Evolutionary conservation across 2,113 vertebrate genomes (phyloP).

Genomic region (Charadrius vociferus): DNA sequence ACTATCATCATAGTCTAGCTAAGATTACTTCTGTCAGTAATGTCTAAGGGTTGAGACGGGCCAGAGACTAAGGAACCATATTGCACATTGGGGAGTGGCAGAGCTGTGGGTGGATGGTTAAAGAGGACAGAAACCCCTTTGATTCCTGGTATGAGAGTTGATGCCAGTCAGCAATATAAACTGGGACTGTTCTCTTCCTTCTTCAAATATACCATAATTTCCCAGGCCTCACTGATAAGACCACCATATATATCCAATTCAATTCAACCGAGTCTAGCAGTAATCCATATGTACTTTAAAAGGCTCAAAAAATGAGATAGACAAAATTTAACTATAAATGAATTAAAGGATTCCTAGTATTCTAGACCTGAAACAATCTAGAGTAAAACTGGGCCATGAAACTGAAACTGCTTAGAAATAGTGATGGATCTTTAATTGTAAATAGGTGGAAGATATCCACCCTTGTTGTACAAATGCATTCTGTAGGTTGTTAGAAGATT

Average conservation of each 20-base stretch:
- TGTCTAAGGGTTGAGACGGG: background rate
- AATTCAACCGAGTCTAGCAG: background rate
- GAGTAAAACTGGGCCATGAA: background rate
- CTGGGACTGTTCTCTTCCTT: background rate
- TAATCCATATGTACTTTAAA: background rate
- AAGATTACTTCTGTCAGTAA: too few species aligned
- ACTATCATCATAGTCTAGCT: background rate
- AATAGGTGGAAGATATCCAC: background rate
- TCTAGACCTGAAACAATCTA: background rate
- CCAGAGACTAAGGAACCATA: background rate
- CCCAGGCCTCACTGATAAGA: background rate
- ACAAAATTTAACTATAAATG: background rate
- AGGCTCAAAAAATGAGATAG: background rate
- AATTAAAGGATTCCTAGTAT: background rate
- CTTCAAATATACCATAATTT: background rate
- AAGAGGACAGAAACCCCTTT: background rate
- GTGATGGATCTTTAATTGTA: background rate
- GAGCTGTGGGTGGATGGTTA: background rate
- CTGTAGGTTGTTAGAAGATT: background rate
- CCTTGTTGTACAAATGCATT: background rate
- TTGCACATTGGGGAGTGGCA: accelerated
- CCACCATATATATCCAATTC: background rate
- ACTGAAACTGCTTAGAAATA: background rate
- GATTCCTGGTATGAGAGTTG: background rate
- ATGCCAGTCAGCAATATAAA: background rate